phyloP scores from a whole-genome alignment of 2,888 invertebrate species.

The Pterostichus madidus region DNA sequence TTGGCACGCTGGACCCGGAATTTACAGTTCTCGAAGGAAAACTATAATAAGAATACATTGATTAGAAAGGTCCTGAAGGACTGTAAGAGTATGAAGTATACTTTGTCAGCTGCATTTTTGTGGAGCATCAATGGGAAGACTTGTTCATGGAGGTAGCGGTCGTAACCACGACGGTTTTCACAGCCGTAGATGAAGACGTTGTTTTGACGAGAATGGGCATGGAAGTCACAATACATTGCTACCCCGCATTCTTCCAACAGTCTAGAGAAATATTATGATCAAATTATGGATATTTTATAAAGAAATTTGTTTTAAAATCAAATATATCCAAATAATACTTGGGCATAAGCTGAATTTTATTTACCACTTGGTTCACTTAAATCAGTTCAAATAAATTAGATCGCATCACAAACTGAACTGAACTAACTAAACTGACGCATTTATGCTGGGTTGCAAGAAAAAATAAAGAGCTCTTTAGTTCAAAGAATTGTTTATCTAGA shows the following conservation, averaged over 20 bases:
- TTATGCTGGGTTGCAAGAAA: too few relatives aligned
- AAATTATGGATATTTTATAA: too few relatives aligned
- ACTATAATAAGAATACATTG: conserved; percentile 80
- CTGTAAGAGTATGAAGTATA: conserved; percentile 71
- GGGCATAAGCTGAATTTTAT: too few relatives aligned
- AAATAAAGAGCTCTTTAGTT: too few relatives aligned
- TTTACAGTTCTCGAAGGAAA: conserved; percentile 96
- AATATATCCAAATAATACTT: too few relatives aligned
- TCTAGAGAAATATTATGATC: conserved; percentile 76
- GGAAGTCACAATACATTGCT: conserved; percentile 94
- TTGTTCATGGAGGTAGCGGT: conserved; percentile 91
- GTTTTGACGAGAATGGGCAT: conserved; percentile 96
- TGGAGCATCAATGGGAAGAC: conserved; percentile 96
- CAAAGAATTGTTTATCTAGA: too few relatives aligned
- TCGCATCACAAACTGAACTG: too few relatives aligned
- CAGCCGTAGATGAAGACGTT: conserved; percentile 98
- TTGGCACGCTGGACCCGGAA: conserved; percentile 95
- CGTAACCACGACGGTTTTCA: conserved; percentile 89
- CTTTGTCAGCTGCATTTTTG: conserved; percentile 94
- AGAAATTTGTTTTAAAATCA: too few relatives aligned
- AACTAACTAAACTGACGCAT: too few relatives aligned
- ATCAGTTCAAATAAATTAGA: too few relatives aligned
- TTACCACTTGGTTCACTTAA: too few relatives aligned
- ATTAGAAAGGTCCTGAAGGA: background rate
- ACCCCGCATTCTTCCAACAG: conserved; percentile 94